Base-by-base conservation (phyloP, 2,888 invertebrate species). In the Drosophila maculinotata region DNA sequence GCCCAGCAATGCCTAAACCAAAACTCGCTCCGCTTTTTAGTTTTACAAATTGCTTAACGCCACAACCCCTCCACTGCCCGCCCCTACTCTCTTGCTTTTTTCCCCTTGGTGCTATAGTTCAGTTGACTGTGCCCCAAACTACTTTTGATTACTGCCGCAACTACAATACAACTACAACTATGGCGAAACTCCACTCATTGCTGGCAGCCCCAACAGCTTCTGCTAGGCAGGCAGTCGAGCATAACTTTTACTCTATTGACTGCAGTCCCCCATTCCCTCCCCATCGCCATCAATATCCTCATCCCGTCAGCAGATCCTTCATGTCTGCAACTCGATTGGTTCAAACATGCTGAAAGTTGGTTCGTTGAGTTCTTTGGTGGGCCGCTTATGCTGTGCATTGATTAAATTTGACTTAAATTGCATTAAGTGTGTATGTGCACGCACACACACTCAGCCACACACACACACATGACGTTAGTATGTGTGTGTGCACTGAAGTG, bases 181-280 rank as follows among this genome's bases (percentile, higher is more conserved):
- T 58, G 58, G 60, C 57, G 54, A 58, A 77, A 74, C 69, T 77
- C 73, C 60, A 71, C 69, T 76, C 74, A 77, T 60, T 69, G 65
- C 64, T 47, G 48, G 52, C 65, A 54, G 74, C 39, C 23, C 49
- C 42, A 64, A 28, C 38, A 25, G 30, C 15, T 15, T 41, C 15
- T 17, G 56, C 57, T 58, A 47, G 45, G 69, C 68, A 51, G 68
- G 73, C 86, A 87, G 74, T 75, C 63, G 58, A 56, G 82, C 87
- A 82, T 85, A 83, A 87, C 87, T 87, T 83, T 84, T 79, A 75
- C 82, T 85, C 85, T 75, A 85, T 83, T 79, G 87, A 87, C 70
- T 76, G 63, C 62, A 49, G 25, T 15, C 15, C 53, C 25, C 31
- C 45, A 35, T 31, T 31, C 30, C 20, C 42, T 17, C 1, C 23